phyloP scores from a whole-genome alignment of 2,888 invertebrate genomes.

The Coleophora deauratella region DNA sequence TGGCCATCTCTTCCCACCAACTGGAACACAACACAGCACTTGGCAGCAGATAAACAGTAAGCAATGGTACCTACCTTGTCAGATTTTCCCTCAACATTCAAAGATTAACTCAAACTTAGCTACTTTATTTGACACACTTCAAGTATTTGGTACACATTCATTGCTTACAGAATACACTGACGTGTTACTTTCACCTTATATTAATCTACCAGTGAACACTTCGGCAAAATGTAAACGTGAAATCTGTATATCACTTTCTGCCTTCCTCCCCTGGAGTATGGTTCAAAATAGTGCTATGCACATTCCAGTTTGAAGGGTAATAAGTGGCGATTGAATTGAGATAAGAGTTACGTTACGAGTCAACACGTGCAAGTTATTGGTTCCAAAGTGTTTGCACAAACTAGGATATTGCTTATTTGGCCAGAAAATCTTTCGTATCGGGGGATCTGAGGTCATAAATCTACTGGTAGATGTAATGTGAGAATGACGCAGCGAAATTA shows the following conservation, averaged over 20 bases:
- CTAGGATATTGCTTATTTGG: conserved; percentile 64
- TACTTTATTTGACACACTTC: too few species aligned
- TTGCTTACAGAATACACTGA: conserved; percentile 15
- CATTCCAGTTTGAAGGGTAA: conserved; percentile 29
- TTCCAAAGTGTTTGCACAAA: conserved; percentile 66
- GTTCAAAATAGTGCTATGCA: conserved; percentile 14
- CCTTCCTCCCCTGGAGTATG: conserved; percentile 3
- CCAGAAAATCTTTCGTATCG: conserved; percentile 40
- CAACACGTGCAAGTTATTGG: conserved; percentile 68
- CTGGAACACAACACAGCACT: too few species aligned
- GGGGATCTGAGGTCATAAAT: conserved; percentile 12
- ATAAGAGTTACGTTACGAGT: conserved; percentile 63
- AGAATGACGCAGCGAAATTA: background rate
- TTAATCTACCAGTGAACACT: conserved; percentile 49
- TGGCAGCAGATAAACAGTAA: too few species aligned
- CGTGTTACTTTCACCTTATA: conserved; percentile 49
- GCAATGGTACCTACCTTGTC: too few species aligned
- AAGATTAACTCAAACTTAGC: too few species aligned
- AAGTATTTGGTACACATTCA: too few species aligned
- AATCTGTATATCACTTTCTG: conserved; percentile 14
- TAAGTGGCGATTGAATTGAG: conserved; percentile 55
- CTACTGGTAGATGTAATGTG: background rate
- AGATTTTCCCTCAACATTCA: too few species aligned
- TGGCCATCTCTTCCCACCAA: too few species aligned
- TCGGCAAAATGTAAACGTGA: conserved; percentile 2